Conservation (phyloP, 1,140 invertebrate genomes). For the Zaprionus tsacasi region DNA sequence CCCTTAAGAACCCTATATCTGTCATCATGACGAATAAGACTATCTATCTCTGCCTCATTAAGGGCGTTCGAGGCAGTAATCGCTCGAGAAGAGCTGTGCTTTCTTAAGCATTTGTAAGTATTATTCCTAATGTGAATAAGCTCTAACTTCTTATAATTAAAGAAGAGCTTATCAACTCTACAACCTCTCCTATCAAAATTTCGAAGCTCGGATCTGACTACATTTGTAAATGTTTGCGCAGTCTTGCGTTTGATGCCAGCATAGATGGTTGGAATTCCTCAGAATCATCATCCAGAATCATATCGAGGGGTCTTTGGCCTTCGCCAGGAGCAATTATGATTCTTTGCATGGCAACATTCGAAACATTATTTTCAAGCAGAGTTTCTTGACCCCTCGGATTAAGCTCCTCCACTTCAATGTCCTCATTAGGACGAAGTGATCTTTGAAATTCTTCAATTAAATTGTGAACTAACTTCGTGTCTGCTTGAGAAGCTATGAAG, state of each 20-base stretch:
- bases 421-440: too few relatives aligned
- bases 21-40: too few relatives aligned
- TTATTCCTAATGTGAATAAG: neutral
- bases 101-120: constrained; percentile 1
- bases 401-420: too few relatives aligned
- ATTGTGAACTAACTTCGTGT: too few relatives aligned
- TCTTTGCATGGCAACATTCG: too few relatives aligned
- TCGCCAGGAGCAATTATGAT: constrained; percentile 2
- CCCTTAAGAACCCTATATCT: constrained; percentile 3
- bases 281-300: constrained; percentile 2
- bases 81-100: neutral
- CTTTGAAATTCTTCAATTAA: too few relatives aligned
- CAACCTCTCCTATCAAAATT: constrained; percentile 24
- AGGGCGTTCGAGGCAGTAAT: constrained; percentile 18
- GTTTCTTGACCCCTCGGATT: too few relatives aligned
- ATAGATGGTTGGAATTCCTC: neutral
- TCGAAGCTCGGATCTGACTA: constrained; percentile 25
- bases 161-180: constrained; percentile 18
- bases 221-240: constrained; percentile 1
- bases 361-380: too few relatives aligned
- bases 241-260: too few relatives aligned
- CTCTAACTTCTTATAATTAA: neutral
- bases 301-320: constrained; percentile 6
- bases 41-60: constrained; percentile 9
- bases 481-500: too few relatives aligned